Evolutionary conservation across 2,797 vertebrate genomes (phyloP).

Genomic region (Parauchenoglanis punctatus): DNA sequence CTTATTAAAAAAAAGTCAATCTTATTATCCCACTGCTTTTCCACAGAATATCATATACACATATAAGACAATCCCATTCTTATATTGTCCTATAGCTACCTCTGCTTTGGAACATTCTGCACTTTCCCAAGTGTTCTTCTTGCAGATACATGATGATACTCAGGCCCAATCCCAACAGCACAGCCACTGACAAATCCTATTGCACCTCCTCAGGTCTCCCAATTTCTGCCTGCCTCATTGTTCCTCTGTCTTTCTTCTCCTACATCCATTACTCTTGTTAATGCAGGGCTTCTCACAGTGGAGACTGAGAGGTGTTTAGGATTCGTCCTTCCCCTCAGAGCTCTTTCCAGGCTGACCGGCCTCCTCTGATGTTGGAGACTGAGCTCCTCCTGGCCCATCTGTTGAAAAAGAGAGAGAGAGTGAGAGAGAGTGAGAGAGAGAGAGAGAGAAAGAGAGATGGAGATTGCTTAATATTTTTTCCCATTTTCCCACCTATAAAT

Average conservation of each 20-base stretch:
- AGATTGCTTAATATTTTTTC: no score
- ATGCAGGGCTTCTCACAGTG: constrained; percentile 50
- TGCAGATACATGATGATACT: background rate
- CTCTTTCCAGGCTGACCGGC: constrained; percentile 73
- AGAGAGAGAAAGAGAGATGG: background rate
- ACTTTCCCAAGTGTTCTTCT: background rate
- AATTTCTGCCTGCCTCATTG: background rate
- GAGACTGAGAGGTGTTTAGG: constrained; percentile 69
- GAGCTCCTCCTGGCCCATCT: constrained; percentile 83
- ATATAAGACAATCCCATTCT: background rate
- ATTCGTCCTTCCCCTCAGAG: constrained; percentile 80
- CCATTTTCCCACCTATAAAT: background rate
- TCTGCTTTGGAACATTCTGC: background rate
- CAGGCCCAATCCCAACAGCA: background rate
- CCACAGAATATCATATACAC: background rate
- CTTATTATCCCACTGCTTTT: background rate
- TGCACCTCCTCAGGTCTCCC: background rate
- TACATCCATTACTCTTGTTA: background rate
- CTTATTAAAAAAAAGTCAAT: background rate
- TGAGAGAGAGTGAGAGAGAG: background rate
- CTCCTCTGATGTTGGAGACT: constrained; percentile 80
- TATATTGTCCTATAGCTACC: background rate
- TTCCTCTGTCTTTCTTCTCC: constrained; percentile 13
- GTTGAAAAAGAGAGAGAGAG: constrained; percentile 18
- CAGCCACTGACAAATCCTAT: background rate